Conservation (phyloP, 2,888 invertebrate species). For the Cheilosia vulpina region DNA sequence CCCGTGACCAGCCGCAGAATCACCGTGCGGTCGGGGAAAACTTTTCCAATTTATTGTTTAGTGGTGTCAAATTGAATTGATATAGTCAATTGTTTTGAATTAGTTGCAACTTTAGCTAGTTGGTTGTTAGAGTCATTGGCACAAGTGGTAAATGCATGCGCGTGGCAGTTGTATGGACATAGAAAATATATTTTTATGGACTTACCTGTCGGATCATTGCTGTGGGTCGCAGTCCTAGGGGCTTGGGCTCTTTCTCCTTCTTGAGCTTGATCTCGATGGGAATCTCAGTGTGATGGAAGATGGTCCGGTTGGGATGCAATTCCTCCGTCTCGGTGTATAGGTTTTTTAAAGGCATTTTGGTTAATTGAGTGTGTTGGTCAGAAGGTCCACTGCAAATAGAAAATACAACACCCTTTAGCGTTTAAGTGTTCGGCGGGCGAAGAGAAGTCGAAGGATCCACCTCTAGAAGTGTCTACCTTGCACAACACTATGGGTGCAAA, state of each 20-base stretch:
- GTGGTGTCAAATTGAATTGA: slow-evolving; percentile 39
- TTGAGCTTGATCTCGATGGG: slow-evolving; percentile 20
- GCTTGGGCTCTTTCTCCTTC: slow-evolving; percentile 30
- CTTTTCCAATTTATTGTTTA: slow-evolving; percentile 18
- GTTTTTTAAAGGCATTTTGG: slow-evolving; percentile 35
- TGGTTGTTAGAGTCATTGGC: not conserved
- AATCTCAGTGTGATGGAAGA: slow-evolving; percentile 10
- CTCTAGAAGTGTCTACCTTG: too few relatives aligned
- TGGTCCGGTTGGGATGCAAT: slow-evolving; percentile 23
- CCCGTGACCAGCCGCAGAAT: slow-evolving; percentile 21
- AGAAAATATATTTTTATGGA: not conserved
- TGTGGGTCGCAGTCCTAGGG: slow-evolving; percentile 62
- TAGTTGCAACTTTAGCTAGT: slow-evolving; percentile 21
- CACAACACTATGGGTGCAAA: too few relatives aligned
- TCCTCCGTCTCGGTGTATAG: slow-evolving; percentile 27
- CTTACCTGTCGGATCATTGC: slow-evolving; percentile 76
- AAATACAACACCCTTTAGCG: too few relatives aligned
- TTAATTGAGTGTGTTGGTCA: not conserved
- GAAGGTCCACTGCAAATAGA: slow-evolving; percentile 12
- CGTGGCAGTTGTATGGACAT: not conserved
- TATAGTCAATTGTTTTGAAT: slow-evolving; percentile 48
- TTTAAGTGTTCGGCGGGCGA: too few relatives aligned
- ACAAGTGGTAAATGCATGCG: not conserved
- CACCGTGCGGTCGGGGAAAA: not conserved
- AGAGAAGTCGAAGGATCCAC: too few relatives aligned